phyloP scores from a whole-genome alignment of 2,888 invertebrate genomes.

The Sphinx pinastri region DNA sequence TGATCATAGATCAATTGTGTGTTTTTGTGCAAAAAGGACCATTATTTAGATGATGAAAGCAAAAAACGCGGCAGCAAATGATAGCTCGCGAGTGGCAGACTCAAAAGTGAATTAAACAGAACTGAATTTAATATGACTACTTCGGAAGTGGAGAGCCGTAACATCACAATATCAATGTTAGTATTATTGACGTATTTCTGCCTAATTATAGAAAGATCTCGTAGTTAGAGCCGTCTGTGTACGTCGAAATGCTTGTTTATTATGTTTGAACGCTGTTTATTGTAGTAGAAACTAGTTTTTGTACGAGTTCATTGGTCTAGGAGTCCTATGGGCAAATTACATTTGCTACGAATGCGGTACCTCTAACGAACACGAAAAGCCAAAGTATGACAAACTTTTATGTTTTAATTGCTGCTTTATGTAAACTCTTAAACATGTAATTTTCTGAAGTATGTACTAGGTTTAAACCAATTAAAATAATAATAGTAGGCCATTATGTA shows the following conservation, averaged over 20 bases:
- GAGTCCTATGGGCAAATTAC: not conserved
- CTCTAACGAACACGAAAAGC: not conserved
- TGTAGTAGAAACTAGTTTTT: slow-evolving; percentile 33
- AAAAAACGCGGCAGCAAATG: slow-evolving; percentile 66
- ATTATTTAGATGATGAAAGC: slow-evolving; percentile 76
- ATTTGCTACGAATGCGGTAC: not conserved
- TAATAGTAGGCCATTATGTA: not conserved
- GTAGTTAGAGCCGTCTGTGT: slow-evolving; percentile 43
- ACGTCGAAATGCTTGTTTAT: slow-evolving; percentile 51
- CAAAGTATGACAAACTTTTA: slow-evolving; percentile 4
- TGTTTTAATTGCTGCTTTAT: not conserved
- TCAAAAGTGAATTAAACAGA: slow-evolving; percentile 56
- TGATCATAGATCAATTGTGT: slow-evolving; percentile 51
- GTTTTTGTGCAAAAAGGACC: slow-evolving; percentile 66
- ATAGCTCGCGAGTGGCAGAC: slow-evolving; percentile 59
- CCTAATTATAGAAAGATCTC: slow-evolving; percentile 63
- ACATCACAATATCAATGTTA: slow-evolving; percentile 79
- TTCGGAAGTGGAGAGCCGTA: slow-evolving; percentile 78
- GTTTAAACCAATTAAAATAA: not conserved
- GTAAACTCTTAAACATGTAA: not conserved
- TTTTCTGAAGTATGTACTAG: not conserved
- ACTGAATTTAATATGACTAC: slow-evolving; percentile 68
- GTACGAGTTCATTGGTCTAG: slow-evolving; percentile 43
- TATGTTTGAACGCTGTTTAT: slow-evolving; percentile 35
- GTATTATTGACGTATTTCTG: slow-evolving; percentile 47